A percentile compares a stretch with the other conserved stretches of the same genome.
These are phyloP conservation scores for Corythornis cristatus DNA, from an alignment of 2,113 vertebrate species.

Conservation along the genomic window DNA sequence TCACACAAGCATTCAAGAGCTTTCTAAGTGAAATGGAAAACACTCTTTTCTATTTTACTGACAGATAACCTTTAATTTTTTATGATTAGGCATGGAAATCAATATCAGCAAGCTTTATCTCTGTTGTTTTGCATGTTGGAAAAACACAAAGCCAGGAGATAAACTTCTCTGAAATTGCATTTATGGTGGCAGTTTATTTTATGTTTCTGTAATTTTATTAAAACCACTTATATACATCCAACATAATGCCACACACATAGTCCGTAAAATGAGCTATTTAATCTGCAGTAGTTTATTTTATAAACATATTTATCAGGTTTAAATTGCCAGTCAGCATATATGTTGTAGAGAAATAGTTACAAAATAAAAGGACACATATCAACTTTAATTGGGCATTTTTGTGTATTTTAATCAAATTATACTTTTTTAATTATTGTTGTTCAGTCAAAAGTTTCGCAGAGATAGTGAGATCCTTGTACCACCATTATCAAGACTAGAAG, in stretches of 20 bases:
- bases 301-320: slow-evolving; percentile 40
- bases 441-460: background rate
- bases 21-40: slow-evolving; percentile 53
- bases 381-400: background rate
- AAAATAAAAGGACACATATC: background rate
- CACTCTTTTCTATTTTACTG: slow-evolving; percentile 39
- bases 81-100: slow-evolving; percentile 47
- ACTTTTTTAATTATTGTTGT: background rate
- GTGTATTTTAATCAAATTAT: background rate
- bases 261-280: slow-evolving; percentile 51
- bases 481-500: background rate
- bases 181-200: slow-evolving; percentile 46
- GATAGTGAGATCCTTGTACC: background rate
- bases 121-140: slow-evolving; percentile 25
- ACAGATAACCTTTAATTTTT: slow-evolving; percentile 67
- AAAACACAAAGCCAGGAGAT: slow-evolving; percentile 40
- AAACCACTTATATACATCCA: slow-evolving; percentile 42
- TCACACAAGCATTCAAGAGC: slow-evolving; percentile 8
- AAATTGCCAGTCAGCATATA: slow-evolving; percentile 12
- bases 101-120: slow-evolving; percentile 51
- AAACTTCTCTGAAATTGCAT: slow-evolving; percentile 49
- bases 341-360: background rate
- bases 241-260: background rate
- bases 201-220: slow-evolving; percentile 66
- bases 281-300: background rate